Evolutionary conservation across 1,140 invertebrate genomes (phyloP), one percentile per base, ranked within the genome.

Genomic region (Daktulosphaira vitifoliae): DNA sequence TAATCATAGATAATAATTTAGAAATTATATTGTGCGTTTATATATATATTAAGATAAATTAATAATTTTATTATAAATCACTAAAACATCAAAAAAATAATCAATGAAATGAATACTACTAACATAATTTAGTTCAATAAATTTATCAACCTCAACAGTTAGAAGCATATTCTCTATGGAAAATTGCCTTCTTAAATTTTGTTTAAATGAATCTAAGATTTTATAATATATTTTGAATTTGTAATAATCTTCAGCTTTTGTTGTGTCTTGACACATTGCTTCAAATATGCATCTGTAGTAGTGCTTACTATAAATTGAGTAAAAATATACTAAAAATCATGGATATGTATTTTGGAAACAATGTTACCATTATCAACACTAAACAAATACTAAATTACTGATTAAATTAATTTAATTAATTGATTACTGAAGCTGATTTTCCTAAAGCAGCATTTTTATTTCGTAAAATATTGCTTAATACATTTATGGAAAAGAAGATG

Each of bases 181-280:
- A 52, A 52, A 15, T 1, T 1, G 26, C 15, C 33, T 53, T 33
- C 33, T 53, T 38, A 37, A 53, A 22, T 37, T 53, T 20, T 13
- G 8, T 29, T 33, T 53, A 6, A 38, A 13, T 5, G 29, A 53
- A 18, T 53, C 18, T 3, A 53, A 16, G 20, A 53, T 18, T 53
- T 53, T 22, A 53, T 33, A 38, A 22, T 38, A 22, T 52, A 38
- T 52, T 33, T 52, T 52, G n/a, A 52, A 18, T 52, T 16, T 52
- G 18, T 18, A 52, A 52, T 53, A 53, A 53, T 53, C 51, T 53
- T 38, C 51, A 38, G 16, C 50, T 52, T 3, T 0, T 8, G 16
- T 53, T 33, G 51, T 38, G 9, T 37, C 18, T 16, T 18, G n/a
- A 53, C 20, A n/a, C 11, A 53, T 13, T 53, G 18, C 29, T 38